These are phyloP conservation scores for Tribolium freemani DNA, from an alignment of 2,888 invertebrate species.

Conservation along the genomic window DNA sequence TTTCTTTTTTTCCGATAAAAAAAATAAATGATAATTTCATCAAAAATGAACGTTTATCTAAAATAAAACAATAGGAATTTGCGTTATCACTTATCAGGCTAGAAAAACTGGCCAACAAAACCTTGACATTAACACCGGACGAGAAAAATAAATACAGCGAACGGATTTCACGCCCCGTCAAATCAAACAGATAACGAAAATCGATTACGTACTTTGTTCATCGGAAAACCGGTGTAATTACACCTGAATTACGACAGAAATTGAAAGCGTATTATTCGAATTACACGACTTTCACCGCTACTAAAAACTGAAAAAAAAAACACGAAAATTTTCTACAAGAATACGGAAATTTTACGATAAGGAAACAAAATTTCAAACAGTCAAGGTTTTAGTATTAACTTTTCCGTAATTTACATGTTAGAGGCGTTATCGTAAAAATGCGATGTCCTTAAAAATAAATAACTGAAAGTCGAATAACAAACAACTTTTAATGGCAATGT, in stretches of 20 bases:
- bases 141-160: neutral
- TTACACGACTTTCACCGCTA: neutral
- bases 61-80: too few species aligned
- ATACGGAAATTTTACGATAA: neutral
- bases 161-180: neutral
- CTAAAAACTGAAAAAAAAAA: neutral
- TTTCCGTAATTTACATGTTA: neutral
- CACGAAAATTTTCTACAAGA: neutral
- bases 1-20: too few species aligned
- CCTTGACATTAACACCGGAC: neutral
- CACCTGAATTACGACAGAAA: neutral
- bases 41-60: too few species aligned
- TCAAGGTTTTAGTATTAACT: neutral
- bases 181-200: neutral
- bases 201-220: neutral
- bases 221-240: neutral
- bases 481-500: constrained; percentile 11
- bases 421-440: constrained; percentile 18
- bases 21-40: too few species aligned
- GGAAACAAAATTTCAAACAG: neutral
- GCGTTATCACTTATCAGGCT: too few species aligned
- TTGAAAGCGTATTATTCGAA: neutral
- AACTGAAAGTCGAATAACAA: constrained; percentile 19
- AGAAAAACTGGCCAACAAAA: neutral
- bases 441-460: constrained; percentile 18